Conservation (phyloP, 1,140 invertebrate species). For the Lysiphlebus fabarum region DNA sequence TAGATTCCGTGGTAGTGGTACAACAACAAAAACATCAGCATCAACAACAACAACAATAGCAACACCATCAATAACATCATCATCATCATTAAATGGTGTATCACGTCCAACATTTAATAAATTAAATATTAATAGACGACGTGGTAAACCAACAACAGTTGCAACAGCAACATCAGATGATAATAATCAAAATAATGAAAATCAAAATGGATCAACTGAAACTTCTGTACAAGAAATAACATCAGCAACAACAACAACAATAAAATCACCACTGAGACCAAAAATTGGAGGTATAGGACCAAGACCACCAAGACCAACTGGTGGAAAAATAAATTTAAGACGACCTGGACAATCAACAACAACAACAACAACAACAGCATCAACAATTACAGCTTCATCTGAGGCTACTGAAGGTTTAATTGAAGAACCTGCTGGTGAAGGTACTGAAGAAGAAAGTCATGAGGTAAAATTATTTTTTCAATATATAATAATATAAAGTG, state of each 20-base stretch:
- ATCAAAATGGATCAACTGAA: conserved; percentile 28
- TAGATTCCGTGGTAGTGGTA: conserved; percentile 41
- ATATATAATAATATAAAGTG: neutral
- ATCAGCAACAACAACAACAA: conserved; percentile 10
- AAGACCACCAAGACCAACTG: conserved; percentile 55
- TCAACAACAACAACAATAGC: conserved; percentile 33
- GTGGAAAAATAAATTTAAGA: conserved; percentile 59
- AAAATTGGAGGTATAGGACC: conserved; percentile 36
- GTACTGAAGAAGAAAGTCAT: conserved; percentile 53
- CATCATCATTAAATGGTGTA: conserved; percentile 31
- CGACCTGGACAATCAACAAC: conserved; percentile 51
- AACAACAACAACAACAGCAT: conserved; percentile 45
- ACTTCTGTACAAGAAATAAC: neutral
- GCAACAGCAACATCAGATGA: conserved; percentile 36
- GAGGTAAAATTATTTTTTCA: conserved; percentile 40
- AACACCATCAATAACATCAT: conserved; percentile 27
- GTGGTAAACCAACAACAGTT: conserved; percentile 41
- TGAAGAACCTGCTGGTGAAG: conserved; percentile 52
- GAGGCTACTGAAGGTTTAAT: conserved; percentile 41
- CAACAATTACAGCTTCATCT: conserved; percentile 35
- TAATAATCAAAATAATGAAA: conserved; percentile 23
- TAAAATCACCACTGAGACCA: conserved; percentile 28
- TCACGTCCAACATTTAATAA: conserved; percentile 45
- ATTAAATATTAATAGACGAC: conserved; percentile 43
- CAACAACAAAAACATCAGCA: conserved; percentile 25